phyloP scores from a whole-genome alignment of 2,113 vertebrate species.

The Penelope pileata region DNA sequence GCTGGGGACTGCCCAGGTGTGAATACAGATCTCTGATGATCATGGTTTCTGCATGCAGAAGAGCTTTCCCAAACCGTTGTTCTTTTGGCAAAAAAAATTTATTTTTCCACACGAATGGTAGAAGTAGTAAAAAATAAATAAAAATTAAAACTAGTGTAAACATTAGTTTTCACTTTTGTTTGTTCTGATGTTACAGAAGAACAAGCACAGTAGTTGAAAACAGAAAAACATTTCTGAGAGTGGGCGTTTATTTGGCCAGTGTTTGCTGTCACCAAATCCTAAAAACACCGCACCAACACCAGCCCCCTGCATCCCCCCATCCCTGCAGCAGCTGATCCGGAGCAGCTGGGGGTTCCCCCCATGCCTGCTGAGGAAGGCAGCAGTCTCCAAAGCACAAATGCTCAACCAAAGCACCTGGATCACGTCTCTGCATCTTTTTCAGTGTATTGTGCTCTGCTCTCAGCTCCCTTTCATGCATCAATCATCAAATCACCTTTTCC shows the following conservation, averaged over 20 bases:
- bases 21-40: neutral
- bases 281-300: neutral
- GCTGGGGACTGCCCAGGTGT: rapidly evolving
- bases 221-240: neutral
- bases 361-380: no score
- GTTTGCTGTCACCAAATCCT: neutral
- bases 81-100: neutral
- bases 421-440: neutral
- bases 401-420: neutral
- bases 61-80: neutral
- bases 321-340: neutral
- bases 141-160: neutral
- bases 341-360: neutral
- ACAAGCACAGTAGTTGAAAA: neutral
- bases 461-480: neutral
- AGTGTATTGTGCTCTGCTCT: neutral
- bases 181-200: neutral
- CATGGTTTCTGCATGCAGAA: neutral
- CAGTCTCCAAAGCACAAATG: neutral
- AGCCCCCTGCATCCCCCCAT: no score
- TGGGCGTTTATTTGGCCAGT: neutral
- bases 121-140: neutral
- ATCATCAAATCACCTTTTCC: neutral
- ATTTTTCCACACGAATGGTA: neutral
- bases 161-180: neutral